Evolutionary conservation across 2,888 invertebrate genomes (phyloP).

Genomic region (Idaea biselata): DNA sequence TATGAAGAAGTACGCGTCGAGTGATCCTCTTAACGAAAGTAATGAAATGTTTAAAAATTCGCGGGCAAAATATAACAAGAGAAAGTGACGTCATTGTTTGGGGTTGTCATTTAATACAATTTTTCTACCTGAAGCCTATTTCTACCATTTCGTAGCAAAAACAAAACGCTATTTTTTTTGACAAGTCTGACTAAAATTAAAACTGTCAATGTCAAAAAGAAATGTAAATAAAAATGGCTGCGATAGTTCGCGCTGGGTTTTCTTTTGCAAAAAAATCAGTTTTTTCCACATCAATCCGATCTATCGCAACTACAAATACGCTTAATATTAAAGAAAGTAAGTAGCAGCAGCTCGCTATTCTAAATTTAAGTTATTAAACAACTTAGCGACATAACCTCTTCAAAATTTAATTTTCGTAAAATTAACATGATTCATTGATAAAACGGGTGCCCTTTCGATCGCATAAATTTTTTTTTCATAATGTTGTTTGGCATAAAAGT

Average conservation of each 20-base stretch:
- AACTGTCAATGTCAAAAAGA: neutral
- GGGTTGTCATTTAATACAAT: neutral
- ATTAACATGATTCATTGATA: too few relatives aligned
- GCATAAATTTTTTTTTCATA: too few relatives aligned
- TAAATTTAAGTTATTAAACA: neutral
- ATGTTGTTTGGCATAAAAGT: too few relatives aligned
- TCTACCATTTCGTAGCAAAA: conserved; percentile 7
- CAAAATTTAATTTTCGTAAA: neutral
- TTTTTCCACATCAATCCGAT: conserved; percentile 48
- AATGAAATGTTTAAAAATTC: too few relatives aligned
- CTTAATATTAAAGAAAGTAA: conserved; percentile 79
- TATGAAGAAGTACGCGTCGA: too few relatives aligned
- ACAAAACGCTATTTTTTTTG: conserved; percentile 9
- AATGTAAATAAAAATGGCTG: conserved; percentile 50
- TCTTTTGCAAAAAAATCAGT: conserved; percentile 50
- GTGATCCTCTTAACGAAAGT: too few relatives aligned
- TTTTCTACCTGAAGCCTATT: neutral
- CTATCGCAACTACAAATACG: conserved; percentile 52
- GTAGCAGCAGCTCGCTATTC: conserved; percentile 30
- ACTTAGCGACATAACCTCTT: conserved; percentile 46
- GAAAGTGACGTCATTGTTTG: neutral
- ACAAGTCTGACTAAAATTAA: neutral
- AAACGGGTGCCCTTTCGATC: too few relatives aligned
- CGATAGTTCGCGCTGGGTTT: conserved; percentile 49
- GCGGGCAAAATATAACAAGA: too few relatives aligned